Evolutionary conservation across 2,113 vertebrate species (phyloP).

Genomic region (Otis tarda): DNA sequence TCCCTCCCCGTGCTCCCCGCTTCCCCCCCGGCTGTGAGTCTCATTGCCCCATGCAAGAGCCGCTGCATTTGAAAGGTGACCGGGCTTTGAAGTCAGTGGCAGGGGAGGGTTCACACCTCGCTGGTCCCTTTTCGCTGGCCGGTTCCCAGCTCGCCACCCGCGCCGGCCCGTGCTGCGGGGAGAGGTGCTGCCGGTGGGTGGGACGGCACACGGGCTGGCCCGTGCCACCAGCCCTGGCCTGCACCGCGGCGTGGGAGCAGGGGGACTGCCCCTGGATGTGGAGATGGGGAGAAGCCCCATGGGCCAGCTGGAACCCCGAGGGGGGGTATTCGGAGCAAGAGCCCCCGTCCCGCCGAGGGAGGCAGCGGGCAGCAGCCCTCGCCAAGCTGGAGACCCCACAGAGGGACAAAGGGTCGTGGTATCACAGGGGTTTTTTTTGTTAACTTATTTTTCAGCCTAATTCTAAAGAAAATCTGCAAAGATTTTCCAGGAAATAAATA

Average conservation of each 20-base stretch:
- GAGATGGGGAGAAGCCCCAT: neutral
- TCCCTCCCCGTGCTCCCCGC: fast-evolving
- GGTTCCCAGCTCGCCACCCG: neutral
- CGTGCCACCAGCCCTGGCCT: neutral
- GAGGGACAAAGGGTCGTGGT: neutral
- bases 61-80: conserved; percentile 16
- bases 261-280: fast-evolving
- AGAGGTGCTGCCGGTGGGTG: neutral
- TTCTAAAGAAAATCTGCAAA: neutral
- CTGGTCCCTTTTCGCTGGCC: neutral
- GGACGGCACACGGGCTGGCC: neutral
- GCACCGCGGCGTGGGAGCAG: fast-evolving
- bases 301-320: fast-evolving
- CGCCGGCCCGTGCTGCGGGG: neutral
- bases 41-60: neutral
- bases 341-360: fast-evolving
- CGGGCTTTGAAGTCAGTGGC: conserved; percentile 16
- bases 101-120: conserved; percentile 22
- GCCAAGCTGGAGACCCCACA: fast-evolving
- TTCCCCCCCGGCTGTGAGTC: neutral
- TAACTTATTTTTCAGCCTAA: neutral
- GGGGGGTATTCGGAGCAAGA: fast-evolving
- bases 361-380: neutral
- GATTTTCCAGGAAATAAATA: neutral
- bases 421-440: neutral